Evolutionary conservation across 2,797 vertebrate genomes (phyloP), one percentile per base, ranked within the genome.

Genomic region (Tamandua tetradactyla): DNA sequence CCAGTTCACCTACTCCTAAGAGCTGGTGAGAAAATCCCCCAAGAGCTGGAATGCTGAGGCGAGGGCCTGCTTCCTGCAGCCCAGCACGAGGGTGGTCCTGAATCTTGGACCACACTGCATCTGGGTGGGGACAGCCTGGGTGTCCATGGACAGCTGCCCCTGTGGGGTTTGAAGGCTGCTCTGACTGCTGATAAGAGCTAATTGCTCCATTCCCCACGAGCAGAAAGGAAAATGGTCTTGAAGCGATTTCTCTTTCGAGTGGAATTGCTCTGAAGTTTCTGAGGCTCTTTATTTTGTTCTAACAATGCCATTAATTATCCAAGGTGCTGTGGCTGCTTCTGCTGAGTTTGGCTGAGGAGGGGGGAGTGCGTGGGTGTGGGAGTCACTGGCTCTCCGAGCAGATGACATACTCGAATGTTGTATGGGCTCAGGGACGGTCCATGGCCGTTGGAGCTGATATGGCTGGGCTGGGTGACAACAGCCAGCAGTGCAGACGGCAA

Each of bases 171-270:
- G 32, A 76, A 59, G 59, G n/a, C 80, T 25, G 2, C 32, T 7
- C 6, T 52, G 25, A 3, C 44, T n/a, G 22, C 27, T 1, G 18
- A 5, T 25, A 10, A 4, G 47, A 75, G 27, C 61, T 5, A 7
- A 0, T 7, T 27, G 52, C 79, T 69, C 57, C 37, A 0, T 20
- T 30, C 47, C 55, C 30, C 22, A 0, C 0, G 3, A 55, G 44
- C 32, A 0, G 22, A 59, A 71, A 20, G 81, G 10, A 71, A 30
- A 17, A 47, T 6, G 5, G 30, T 52, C 5, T 0, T 44, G 11
- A 35, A 59, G 12, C 1, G 10, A 22, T 23, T 37, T 66, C 92
- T 79, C 5, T 44, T 23, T 52, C 37, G 0, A 0, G 23, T 35
- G 32, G 22, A 55, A 49, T 14, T 57, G 80, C 68, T 49, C 20